Evolutionary conservation across 2,113 vertebrate species (phyloP), one percentile per base, ranked within the genome.

Genomic region (Brienomyrus longianalis): DNA sequence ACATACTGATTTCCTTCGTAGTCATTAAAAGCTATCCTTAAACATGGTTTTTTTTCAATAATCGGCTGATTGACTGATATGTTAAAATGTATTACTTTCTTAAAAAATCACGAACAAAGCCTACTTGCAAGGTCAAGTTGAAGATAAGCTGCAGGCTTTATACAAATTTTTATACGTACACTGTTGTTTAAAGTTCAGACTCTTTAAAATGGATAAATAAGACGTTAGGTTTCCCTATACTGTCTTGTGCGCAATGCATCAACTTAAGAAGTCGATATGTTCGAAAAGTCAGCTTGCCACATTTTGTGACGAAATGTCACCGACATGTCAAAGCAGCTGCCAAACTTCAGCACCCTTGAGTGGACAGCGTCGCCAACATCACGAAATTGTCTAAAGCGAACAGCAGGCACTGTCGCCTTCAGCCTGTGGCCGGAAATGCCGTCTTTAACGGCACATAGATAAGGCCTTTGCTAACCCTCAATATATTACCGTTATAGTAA

Each of bases 361-460:
- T 50, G 91, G 93, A 92, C 93, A 93, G 93, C 92, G 91, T 90
- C 89, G 47, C 21, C 80, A 3, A 59, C n/a, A 31, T 17, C n/a
- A 35, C 4, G 51, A 54, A 52, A 27, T 10, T 9, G 11, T 17
- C 10, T 21, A 83, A 83, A 17, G 11, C 23, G 50, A 50, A 47
- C 51, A 54, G 19, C 31, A 27, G 62, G 35, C 13, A 62, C 31
- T 17, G 74, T 80, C 74, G 35, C 35, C 74, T 80, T 17, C 74
- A 80, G 35, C 43, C 31, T 45, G 35, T 62, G 27, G 21, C 54
- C 10, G 19, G 83, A 84, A 45, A 84, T 19, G 9, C 80, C 23
- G 31, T 11, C 43, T 47, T 45, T 47, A 47, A 48, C 11, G 7
- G 19, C 21, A 39, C 31, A 39, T 1, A 77, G 35, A 77, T 39